Conservation (phyloP, 2,888 invertebrate genomes). For the Ennomos erosarius region DNA sequence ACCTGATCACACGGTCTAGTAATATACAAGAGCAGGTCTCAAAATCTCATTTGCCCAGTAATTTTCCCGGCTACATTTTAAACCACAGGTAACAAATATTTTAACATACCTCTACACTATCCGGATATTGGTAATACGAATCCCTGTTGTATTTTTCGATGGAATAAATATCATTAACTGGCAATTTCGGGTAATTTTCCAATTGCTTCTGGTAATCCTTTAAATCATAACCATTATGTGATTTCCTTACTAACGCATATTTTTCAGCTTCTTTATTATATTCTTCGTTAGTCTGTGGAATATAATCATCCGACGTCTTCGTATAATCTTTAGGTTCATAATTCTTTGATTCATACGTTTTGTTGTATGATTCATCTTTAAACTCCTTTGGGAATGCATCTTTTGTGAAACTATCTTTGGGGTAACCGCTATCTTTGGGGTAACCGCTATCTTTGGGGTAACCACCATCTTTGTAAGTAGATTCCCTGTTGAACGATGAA, state of each 20-base stretch:
- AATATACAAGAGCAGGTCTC: no score
- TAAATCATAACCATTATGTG: conserved; percentile 60
- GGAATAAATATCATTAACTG: conserved; percentile 46
- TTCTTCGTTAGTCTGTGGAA: conserved; percentile 75
- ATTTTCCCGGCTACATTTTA: neutral
- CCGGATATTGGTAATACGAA: conserved; percentile 52
- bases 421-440: conserved; percentile 20
- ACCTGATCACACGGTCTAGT: no score
- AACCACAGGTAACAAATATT: no score
- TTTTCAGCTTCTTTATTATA: conserved; percentile 78
- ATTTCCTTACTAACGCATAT: conserved; percentile 71
- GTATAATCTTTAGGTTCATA: conserved; percentile 71
- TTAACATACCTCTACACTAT: conserved; percentile 57
- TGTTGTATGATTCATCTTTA: conserved; percentile 29
- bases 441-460: conserved; percentile 31
- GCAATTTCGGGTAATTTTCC: conserved; percentile 54
- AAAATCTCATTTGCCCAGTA: no score
- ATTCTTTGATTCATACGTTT: conserved; percentile 46
- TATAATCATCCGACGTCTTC: conserved; percentile 64
- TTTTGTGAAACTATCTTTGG: conserved; percentile 9
- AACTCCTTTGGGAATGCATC: conserved; percentile 22
- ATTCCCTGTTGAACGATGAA: conserved; percentile 13
- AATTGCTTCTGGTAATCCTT: conserved; percentile 57
- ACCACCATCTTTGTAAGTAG: conserved; percentile 15
- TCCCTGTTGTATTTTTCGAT: conserved; percentile 50